A percentile compares a stretch with the other conserved stretches of the same genome.
phyloP scores from a whole-genome alignment of 2,797 vertebrate genomes.

The Syngnathus rostellatus region DNA sequence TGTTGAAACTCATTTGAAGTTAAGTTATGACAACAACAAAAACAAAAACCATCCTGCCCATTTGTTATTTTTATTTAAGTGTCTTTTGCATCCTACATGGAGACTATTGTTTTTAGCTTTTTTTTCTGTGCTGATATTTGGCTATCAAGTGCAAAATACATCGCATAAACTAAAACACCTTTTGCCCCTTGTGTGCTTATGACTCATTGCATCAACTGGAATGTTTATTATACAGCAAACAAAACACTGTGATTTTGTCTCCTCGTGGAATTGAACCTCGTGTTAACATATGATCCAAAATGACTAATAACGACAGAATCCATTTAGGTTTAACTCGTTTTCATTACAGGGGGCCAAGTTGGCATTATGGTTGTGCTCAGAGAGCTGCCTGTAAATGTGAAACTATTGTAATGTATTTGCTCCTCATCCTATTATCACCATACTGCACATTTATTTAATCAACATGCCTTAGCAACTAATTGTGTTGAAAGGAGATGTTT shows the following conservation, averaged over 20 bases:
- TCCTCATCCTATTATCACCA: background rate
- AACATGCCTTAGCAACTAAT: background rate
- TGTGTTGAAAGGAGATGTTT: background rate
- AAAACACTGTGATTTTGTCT: background rate
- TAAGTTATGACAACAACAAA: background rate
- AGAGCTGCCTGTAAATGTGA: background rate
- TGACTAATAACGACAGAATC: background rate
- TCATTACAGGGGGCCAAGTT: background rate
- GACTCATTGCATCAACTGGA: slow-evolving; percentile 4
- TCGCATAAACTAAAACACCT: background rate
- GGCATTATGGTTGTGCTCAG: background rate
- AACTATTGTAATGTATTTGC: background rate
- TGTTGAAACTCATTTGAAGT: background rate
- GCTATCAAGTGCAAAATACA: background rate
- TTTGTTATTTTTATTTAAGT: background rate
- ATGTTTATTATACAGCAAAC: background rate
- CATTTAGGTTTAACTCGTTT: background rate
- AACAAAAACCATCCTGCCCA: background rate
- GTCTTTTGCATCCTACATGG: background rate
- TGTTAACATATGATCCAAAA: background rate
- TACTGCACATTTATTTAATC: background rate
- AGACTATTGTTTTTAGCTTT: background rate
- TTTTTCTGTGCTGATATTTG: background rate
- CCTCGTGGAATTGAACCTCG: background rate
- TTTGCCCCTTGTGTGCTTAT: background rate